Conservation (phyloP, 2,113 vertebrate species). For the Reinhardtius hippoglossoides region DNA sequence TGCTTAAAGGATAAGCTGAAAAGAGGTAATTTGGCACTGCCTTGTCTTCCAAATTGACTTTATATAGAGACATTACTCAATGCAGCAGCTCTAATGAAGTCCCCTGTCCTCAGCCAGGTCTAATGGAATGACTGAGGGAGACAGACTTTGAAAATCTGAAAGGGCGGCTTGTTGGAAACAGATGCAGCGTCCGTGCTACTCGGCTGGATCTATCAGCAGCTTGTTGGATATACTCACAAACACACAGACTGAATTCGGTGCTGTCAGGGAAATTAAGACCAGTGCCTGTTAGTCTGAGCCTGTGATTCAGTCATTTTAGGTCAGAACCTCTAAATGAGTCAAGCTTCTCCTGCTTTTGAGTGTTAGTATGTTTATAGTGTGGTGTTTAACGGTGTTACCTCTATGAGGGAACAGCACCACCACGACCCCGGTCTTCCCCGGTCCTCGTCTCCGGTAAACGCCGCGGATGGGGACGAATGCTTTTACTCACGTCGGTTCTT, state of each 20-base stretch:
- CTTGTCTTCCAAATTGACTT: constrained; percentile 65
- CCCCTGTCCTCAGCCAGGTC: constrained; percentile 53
- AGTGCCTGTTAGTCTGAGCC: constrained; percentile 6
- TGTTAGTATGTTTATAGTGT: not conserved
- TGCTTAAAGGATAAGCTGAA: constrained; percentile 46
- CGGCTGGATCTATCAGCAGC: constrained; percentile 11
- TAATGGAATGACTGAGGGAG: constrained; percentile 68
- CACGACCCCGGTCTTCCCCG: not conserved
- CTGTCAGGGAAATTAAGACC: constrained; percentile 26
- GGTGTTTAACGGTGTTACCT: no score
- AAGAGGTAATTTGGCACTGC: constrained; percentile 50
- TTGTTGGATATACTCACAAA: not conserved
- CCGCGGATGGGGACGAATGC: constrained; percentile 15
- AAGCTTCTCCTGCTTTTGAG: not conserved
- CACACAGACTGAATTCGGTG: not conserved
- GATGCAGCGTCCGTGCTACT: constrained; percentile 20
- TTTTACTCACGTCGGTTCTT: not conserved
- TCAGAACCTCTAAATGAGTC: not conserved
- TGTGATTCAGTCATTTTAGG: constrained; percentile 43
- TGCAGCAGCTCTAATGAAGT: constrained; percentile 31
- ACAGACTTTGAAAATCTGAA: constrained; percentile 65
- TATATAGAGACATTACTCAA: constrained; percentile 51
- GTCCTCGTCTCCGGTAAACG: not conserved
- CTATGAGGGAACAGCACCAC: not conserved
- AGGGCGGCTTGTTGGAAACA: constrained; percentile 23